These are phyloP conservation scores for Simalia tracyae DNA, from an alignment of 2,797 vertebrate species.

Conservation along the genomic window DNA sequence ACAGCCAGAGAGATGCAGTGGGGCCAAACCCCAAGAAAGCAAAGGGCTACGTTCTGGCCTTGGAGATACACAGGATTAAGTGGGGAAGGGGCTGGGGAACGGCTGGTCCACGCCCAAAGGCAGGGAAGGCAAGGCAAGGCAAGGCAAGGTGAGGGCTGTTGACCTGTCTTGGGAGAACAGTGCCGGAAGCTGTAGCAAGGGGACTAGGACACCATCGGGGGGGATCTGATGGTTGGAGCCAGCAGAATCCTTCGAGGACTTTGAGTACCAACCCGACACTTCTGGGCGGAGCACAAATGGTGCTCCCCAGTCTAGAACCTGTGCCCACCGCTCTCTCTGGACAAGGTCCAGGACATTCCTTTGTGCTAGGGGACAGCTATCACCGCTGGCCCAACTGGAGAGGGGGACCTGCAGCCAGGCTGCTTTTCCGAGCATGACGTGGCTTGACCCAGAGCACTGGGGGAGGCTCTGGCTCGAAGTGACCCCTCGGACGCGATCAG, in stretches of 20 bases:
- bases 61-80: background rate
- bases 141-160: background rate
- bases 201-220: background rate
- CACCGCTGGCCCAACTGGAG: background rate
- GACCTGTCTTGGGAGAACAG: background rate
- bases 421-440: background rate
- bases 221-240: background rate
- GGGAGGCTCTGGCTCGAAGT: background rate
- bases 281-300: background rate
- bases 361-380: background rate
- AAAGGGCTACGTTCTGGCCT: background rate
- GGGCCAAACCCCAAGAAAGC: background rate
- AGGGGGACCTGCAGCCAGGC: background rate
- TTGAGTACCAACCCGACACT: background rate
- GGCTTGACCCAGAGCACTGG: background rate
- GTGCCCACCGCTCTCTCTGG: background rate
- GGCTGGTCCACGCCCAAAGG: background rate
- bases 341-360: background rate
- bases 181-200: background rate
- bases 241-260: background rate
- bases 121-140: background rate
- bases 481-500: constrained; percentile 36
- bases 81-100: too few relatives aligned
- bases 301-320: background rate
- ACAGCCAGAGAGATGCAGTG: background rate